Conservation (phyloP, 2,113 vertebrate genomes). For the Pseudonaja textilis region DNA sequence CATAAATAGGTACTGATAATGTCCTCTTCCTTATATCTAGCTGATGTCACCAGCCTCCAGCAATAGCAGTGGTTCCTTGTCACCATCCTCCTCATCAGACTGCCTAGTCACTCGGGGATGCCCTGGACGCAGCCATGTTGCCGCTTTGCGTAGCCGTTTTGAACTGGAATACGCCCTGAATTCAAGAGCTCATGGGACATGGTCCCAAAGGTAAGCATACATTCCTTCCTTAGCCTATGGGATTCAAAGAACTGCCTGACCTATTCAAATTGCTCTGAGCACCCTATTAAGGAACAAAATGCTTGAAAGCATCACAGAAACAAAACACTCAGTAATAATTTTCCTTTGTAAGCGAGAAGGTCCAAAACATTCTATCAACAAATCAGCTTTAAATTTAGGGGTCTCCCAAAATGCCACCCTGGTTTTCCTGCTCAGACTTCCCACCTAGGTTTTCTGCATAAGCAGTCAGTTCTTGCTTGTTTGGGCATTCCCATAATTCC, state of each 20-base stretch:
- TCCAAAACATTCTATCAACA: neutral
- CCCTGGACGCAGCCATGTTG: conserved; percentile 86
- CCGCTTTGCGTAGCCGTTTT: conserved; percentile 83
- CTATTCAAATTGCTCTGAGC: neutral
- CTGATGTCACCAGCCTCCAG: conserved; percentile 92
- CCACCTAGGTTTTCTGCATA: neutral
- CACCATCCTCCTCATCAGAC: conserved; percentile 87
- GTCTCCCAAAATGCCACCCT: neutral
- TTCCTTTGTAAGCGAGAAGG: neutral
- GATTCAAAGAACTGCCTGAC: neutral
- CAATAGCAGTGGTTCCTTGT: conserved; percentile 92
- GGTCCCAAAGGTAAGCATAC: conserved; percentile 78
- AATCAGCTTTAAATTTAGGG: neutral
- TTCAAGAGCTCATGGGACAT: conserved; percentile 72
- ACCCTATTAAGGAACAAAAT: neutral
- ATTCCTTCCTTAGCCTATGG: accelerated
- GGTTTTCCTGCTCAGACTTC: neutral
- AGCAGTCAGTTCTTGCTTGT: neutral
- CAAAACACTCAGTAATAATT: neutral
- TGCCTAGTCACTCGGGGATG: conserved; percentile 78
- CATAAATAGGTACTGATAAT: neutral
- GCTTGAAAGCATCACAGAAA: neutral
- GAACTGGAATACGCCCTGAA: conserved; percentile 89
- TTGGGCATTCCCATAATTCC: neutral
- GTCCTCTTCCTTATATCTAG: conserved; percentile 57